Evolutionary conservation across 2,797 vertebrate genomes (phyloP), one percentile per base, ranked within the genome.

Genomic region (Rhabdomys pumilio): DNA sequence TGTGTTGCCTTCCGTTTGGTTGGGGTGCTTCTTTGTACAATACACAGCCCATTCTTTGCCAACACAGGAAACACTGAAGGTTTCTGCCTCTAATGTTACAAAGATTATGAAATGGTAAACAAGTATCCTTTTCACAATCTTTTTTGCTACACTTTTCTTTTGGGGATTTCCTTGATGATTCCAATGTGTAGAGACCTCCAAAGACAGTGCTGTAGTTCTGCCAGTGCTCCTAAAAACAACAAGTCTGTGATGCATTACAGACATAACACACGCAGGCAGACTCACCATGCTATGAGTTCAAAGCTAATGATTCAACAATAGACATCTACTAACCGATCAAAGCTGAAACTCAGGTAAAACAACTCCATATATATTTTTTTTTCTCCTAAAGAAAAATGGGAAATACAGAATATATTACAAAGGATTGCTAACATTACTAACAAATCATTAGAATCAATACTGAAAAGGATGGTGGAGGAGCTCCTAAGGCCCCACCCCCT

Each of bases 381-480:
- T 38, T 38, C 38, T 38, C 38, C 38, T 69, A 76, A 61, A 90
- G 57, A 57, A 90, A 55, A 94, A 41, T 10, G 67, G 2, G 4
- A 44, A 73, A 47, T 67, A 34, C 8, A 79, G 79, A 19, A 83
- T 53, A 80, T 38, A 94, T 88, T 55, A 75, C 59, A 90, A 93
- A 59, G 12, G 53, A 69, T 44, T 88, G 26, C 50, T 59, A 86
- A 87, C 6, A 67, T 82, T 50, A 57, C 12, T 29, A 90, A 65
- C 75, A 31, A 41, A 20, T 55, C 92, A 24, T 81, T 90, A 50
- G 93, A 94, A 85, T 82, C 38, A 80, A 69, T 91, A 93, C 6
- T 69, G 53, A 83, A 92, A 90, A 77, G 55, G 20, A 50, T n/a
- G 19, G 41, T 47, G 17, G 69, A 41, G 10, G 38, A 75, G 11